Evolutionary conservation across 1,140 invertebrate species (phyloP).

Genomic region (Gryon sp.): DNA sequence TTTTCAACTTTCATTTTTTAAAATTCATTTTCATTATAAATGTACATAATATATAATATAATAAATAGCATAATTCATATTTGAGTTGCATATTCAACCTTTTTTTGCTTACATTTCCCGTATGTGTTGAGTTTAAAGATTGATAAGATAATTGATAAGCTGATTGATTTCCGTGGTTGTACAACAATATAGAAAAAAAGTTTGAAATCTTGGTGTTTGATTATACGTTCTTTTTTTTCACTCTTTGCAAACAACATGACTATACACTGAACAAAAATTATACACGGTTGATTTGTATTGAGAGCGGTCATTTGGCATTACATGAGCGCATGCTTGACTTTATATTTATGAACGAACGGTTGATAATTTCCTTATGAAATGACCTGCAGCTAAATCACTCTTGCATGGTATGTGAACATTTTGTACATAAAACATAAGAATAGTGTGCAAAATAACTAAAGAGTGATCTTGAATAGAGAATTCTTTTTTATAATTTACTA

Average conservation of each 20-base stretch:
- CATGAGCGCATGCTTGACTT: conserved; percentile 15
- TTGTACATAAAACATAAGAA: conserved; percentile 3
- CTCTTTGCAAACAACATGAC: background rate
- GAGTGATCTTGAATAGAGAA: too few relatives aligned
- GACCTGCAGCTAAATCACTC: background rate
- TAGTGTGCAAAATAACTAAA: too few relatives aligned
- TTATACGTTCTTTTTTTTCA: conserved; percentile 5
- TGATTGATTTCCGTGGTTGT: conserved; percentile 14
- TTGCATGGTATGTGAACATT: conserved; percentile 9
- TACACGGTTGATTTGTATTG: conserved; percentile 4
- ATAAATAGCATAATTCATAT: too few relatives aligned
- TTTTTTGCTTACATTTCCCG: too few relatives aligned
- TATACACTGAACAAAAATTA: conserved; percentile 5
- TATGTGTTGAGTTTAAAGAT: too few relatives aligned
- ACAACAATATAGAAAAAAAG: conserved; percentile 6
- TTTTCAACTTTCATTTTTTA: too few relatives aligned
- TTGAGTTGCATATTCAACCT: too few relatives aligned
- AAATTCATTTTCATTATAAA: too few relatives aligned
- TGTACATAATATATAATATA: too few relatives aligned
- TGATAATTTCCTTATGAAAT: conserved; percentile 9
- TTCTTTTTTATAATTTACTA: too few relatives aligned
- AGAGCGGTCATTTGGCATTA: conserved; percentile 3
- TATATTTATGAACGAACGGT: background rate
- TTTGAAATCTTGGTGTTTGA: too few relatives aligned
- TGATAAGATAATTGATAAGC: too few relatives aligned